phyloP scores from a whole-genome alignment of 1,140 invertebrate genomes.

The Solenopsis fugax region DNA sequence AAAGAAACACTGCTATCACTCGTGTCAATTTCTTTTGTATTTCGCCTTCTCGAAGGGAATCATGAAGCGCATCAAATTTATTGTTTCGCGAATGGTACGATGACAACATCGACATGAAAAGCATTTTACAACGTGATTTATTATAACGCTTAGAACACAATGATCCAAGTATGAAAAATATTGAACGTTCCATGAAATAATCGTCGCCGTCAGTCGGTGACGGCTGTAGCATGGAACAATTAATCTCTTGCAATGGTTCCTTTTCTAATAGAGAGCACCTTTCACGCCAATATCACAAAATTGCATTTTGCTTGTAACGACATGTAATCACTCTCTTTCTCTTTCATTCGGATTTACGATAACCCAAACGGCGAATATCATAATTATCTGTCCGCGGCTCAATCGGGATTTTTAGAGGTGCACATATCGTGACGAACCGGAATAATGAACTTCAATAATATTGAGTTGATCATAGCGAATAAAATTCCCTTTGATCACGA shows the following conservation, averaged over 20 bases:
- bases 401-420: neutral
- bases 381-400: neutral
- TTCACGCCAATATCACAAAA: constrained; percentile 43
- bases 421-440: neutral
- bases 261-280: constrained; percentile 49
- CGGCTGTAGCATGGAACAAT: constrained; percentile 53
- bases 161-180: constrained; percentile 58
- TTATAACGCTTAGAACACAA: constrained; percentile 48
- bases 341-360: neutral
- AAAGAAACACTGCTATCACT: neutral
- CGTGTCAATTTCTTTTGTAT: constrained; percentile 1
- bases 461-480: constrained; percentile 14
- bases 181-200: constrained; percentile 61
- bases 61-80: constrained; percentile 21
- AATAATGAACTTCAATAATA: constrained; percentile 44
- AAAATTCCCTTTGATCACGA: constrained; percentile 33
- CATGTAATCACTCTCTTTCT: neutral
- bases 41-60: neutral
- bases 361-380: neutral
- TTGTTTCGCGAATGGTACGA: constrained; percentile 19
- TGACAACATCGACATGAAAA: constrained; percentile 33
- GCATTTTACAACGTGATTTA: constrained; percentile 56
- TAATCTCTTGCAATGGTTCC: constrained; percentile 46
- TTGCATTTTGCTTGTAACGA: constrained; percentile 32
- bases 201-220: constrained; percentile 23